These are phyloP conservation scores for Ericerus pela DNA, from an alignment of 1,140 invertebrate genomes.

Conservation along the genomic window DNA sequence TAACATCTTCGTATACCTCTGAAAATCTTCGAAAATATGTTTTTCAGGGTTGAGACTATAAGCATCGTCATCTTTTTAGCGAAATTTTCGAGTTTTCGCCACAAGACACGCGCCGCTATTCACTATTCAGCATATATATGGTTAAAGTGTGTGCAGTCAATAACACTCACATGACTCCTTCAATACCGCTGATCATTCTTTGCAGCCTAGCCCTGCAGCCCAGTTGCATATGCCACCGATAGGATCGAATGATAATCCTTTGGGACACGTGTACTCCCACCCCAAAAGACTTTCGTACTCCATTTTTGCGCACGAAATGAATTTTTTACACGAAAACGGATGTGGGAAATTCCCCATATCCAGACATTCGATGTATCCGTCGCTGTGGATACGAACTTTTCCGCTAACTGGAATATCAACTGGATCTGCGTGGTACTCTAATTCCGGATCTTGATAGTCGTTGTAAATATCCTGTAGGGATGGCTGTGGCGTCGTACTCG, in stretches of 20 bases:
- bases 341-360: slow-evolving; percentile 79
- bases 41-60: no score
- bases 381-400: slow-evolving; percentile 38
- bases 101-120: no score
- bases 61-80: no score
- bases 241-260: slow-evolving; percentile 66
- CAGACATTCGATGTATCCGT: slow-evolving; percentile 57
- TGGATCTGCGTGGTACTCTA: slow-evolving; percentile 29
- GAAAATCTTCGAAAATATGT: no score
- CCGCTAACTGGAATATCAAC: slow-evolving; percentile 33
- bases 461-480: slow-evolving; percentile 31
- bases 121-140: no score
- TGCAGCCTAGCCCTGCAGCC: slow-evolving; percentile 58
- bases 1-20: no score
- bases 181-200: slow-evolving; percentile 27
- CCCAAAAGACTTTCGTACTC: slow-evolving; percentile 56
- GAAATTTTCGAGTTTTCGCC: no score
- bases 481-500: slow-evolving; percentile 19
- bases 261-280: slow-evolving; percentile 75
- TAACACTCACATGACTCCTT: no score
- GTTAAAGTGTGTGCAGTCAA: background rate
- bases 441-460: slow-evolving; percentile 34
- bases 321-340: slow-evolving; percentile 71
- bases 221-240: slow-evolving; percentile 80
- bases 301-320: slow-evolving; percentile 71